Conservation (phyloP, 1,140 invertebrate species). For the Prorops nasuta region DNA sequence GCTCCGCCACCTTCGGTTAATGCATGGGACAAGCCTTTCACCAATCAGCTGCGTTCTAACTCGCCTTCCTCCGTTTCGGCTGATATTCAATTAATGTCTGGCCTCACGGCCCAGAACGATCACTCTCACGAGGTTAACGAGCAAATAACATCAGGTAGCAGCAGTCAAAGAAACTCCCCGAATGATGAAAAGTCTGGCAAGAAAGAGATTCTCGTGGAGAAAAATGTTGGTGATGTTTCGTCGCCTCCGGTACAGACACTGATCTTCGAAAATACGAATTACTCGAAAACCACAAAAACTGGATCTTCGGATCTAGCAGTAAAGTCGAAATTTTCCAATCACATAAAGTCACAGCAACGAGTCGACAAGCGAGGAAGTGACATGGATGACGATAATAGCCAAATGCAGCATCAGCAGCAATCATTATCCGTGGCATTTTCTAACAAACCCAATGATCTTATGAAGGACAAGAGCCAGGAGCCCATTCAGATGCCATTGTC, state of each 20-base stretch:
- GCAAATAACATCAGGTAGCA: conserved; percentile 41
- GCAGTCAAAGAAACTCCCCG: conserved; percentile 61
- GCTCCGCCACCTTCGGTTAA: conserved; percentile 70
- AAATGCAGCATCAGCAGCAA: conserved; percentile 44
- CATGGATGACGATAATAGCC: conserved; percentile 44
- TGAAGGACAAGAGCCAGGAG: conserved; percentile 60
- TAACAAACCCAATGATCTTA: conserved; percentile 63
- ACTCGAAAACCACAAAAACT: conserved; percentile 60
- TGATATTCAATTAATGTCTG: conserved; percentile 45
- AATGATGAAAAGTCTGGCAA: conserved; percentile 53
- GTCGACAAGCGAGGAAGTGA: conserved; percentile 49
- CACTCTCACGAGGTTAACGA: conserved; percentile 38
- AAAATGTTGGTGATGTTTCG: conserved; percentile 67
- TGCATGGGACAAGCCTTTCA: conserved; percentile 84
- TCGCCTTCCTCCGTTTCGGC: conserved; percentile 45
- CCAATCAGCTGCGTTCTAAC: conserved; percentile 61
- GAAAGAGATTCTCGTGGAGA: conserved; percentile 51
- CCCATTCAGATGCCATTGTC: conserved; percentile 63
- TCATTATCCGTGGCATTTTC: conserved; percentile 59
- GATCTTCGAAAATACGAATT: conserved; percentile 91
- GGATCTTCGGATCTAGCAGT: conserved; percentile 46
- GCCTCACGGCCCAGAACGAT: conserved; percentile 34
- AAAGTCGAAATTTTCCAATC: conserved; percentile 56
- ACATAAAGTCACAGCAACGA: conserved; percentile 49
- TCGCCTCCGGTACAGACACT: conserved; percentile 82